These are phyloP conservation scores for Toxonevra muliebris DNA, from an alignment of 2,888 invertebrate species.

Conservation along the genomic window DNA sequence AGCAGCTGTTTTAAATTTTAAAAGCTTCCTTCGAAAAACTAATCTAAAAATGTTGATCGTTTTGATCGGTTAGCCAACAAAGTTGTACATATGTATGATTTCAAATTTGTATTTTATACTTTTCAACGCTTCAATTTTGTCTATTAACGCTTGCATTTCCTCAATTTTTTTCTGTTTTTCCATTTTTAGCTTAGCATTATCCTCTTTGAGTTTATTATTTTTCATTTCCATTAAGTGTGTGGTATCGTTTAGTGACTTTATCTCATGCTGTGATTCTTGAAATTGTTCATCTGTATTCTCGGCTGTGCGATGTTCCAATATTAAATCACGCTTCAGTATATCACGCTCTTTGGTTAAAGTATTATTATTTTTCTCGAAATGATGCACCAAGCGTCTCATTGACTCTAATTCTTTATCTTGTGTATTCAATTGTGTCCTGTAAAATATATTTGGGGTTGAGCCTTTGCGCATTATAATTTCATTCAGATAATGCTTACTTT, in stretches of 20 bases:
- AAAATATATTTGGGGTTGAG: not conserved
- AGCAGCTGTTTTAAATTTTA: too few species aligned
- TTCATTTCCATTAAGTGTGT: conserved; percentile 52
- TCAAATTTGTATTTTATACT: conserved; percentile 60
- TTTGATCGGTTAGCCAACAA: too few species aligned
- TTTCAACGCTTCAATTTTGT: conserved; percentile 58
- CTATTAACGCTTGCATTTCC: conserved; percentile 58
- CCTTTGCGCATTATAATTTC: not conserved
- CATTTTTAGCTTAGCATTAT: conserved; percentile 51
- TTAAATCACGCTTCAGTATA: conserved; percentile 55
- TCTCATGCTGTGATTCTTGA: conserved; percentile 59
- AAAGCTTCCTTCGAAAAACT: too few species aligned
- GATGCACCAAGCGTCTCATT: conserved; percentile 58
- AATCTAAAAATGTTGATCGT: too few species aligned
- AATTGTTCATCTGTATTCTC: conserved; percentile 50
- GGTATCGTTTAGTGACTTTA: conserved; percentile 58
- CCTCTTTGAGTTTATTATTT: conserved; percentile 55
- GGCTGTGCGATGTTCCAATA: conserved; percentile 48
- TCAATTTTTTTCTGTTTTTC: conserved; percentile 60
- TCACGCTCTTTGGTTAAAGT: conserved; percentile 60
- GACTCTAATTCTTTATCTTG: conserved; percentile 61
- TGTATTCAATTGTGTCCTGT: conserved; percentile 55
- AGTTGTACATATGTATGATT: too few species aligned
- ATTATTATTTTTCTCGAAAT: conserved; percentile 57
- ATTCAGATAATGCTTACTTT: conserved; percentile 44